phyloP scores from a whole-genome alignment of 2,888 invertebrate genomes.

The Onthophagus sagittarius region DNA sequence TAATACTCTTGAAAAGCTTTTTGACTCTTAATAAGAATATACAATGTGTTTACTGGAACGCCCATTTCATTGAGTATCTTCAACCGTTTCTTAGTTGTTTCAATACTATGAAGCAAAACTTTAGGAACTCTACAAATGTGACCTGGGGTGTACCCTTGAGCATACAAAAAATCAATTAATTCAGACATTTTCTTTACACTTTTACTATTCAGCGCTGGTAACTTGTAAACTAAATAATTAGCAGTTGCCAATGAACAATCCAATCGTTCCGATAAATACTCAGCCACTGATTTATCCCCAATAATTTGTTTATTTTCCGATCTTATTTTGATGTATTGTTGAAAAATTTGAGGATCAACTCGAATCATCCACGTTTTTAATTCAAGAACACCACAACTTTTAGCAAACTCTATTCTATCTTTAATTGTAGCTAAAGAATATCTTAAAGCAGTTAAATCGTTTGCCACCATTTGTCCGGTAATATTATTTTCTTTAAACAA shows the following conservation, averaged over 20 bases:
- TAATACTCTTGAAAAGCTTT: slow-evolving; percentile 41
- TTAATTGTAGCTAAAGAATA: slow-evolving; percentile 41
- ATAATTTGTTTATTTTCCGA: slow-evolving; percentile 44
- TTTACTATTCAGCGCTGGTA: slow-evolving; percentile 46
- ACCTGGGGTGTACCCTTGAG: slow-evolving; percentile 43
- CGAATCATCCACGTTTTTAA: slow-evolving; percentile 53
- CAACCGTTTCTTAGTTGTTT: slow-evolving; percentile 44
- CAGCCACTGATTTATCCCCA: slow-evolving; percentile 42
- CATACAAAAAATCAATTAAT: slow-evolving; percentile 46
- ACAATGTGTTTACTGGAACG: slow-evolving; percentile 39
- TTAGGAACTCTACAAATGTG: slow-evolving; percentile 47
- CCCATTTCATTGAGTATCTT: slow-evolving; percentile 39
- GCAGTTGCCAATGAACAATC: slow-evolving; percentile 41
- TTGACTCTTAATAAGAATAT: slow-evolving; percentile 44
- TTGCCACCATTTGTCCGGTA: slow-evolving; percentile 39
- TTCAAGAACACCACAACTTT: slow-evolving; percentile 39
- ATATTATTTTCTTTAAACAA: slow-evolving; percentile 24
- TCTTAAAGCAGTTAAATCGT: slow-evolving; percentile 48
- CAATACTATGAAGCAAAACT: slow-evolving; percentile 47
- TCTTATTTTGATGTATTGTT: slow-evolving; percentile 45
- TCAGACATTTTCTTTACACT: slow-evolving; percentile 47
- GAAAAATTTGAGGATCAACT: slow-evolving; percentile 39
- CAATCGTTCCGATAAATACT: slow-evolving; percentile 47
- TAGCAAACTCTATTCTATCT: slow-evolving; percentile 40
- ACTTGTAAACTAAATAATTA: slow-evolving; percentile 39